phyloP scores from a whole-genome alignment of 2,113 vertebrate genomes.

The Phocoena sinus region DNA sequence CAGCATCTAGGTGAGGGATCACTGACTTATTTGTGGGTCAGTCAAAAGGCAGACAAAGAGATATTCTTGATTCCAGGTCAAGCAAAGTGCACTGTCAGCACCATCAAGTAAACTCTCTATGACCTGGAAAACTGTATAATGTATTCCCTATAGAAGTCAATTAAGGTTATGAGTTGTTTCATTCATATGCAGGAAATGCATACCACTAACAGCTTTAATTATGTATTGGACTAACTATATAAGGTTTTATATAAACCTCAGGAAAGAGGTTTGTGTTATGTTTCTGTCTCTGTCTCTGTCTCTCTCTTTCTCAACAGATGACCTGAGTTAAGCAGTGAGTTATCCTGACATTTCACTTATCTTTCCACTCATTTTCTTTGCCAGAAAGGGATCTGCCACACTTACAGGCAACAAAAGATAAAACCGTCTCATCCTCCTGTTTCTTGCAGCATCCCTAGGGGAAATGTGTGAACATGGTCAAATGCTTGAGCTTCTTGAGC shows the following conservation, averaged over 20 bases:
- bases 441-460: slow-evolving; percentile 51
- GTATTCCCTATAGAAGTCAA: not conserved
- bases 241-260: not conserved
- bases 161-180: not conserved
- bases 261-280: not conserved
- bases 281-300: not conserved
- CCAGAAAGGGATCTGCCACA: slow-evolving; percentile 64
- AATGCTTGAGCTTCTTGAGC: slow-evolving; percentile 51
- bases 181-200: not conserved
- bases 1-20: not conserved
- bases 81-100: not conserved
- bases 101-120: not conserved
- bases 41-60: not conserved
- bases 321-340: slow-evolving; percentile 49
- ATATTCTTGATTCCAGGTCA: not conserved
- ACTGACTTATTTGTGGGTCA: not conserved
- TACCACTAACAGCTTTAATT: not conserved
- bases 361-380: slow-evolving; percentile 53
- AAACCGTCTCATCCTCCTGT: slow-evolving; percentile 55
- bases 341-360: slow-evolving; percentile 70
- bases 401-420: slow-evolving; percentile 61
- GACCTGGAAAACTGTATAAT: not conserved
- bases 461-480: slow-evolving; percentile 56
- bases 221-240: not conserved
- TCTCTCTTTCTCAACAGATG: not conserved